Conservation (phyloP, 2,888 invertebrate species). For the Caenorhabditis sp. region DNA sequence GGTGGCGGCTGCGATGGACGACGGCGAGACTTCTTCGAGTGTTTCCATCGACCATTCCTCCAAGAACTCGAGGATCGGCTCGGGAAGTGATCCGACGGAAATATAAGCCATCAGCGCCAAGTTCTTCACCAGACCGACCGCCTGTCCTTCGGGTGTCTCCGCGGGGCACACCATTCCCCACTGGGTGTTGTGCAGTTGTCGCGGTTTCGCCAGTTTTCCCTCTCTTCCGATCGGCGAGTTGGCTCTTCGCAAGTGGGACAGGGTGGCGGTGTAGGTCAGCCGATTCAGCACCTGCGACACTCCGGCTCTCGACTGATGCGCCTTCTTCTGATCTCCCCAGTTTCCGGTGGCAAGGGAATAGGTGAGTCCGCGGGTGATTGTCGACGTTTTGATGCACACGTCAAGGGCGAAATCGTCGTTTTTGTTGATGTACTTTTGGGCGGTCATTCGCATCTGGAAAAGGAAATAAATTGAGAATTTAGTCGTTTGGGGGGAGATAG, state of each 20-base stretch:
- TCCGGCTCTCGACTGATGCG: constrained; percentile 97
- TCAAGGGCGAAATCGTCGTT: constrained; percentile 99
- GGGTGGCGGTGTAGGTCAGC: constrained; percentile 97
- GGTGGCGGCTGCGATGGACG: constrained; percentile 98
- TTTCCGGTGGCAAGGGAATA: constrained; percentile 99
- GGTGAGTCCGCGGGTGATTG: constrained; percentile 96
- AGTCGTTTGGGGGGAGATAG: no score
- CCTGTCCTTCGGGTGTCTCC: constrained; percentile 94
- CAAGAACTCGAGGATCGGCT: constrained; percentile 99
- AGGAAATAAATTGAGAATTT: no score
- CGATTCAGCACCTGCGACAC: constrained; percentile 96
- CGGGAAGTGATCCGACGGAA: constrained; percentile 98
- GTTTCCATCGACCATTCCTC: constrained; percentile 99
- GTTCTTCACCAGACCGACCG: constrained; percentile 94
- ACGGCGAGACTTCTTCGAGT: constrained; percentile 98
- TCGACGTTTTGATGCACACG: constrained; percentile 89
- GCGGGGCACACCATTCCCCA: constrained; percentile 99
- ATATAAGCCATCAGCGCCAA: constrained; percentile 99
- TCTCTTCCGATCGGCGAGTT: constrained; percentile 99
- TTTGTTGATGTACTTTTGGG: constrained; percentile 98
- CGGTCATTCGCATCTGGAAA: constrained; percentile 95
- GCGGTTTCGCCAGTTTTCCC: constrained; percentile 98
- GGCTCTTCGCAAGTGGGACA: constrained; percentile 97
- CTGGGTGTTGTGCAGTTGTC: constrained; percentile 98
- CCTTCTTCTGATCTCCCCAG: constrained; percentile 99